Percentiles rank a stretch among this genome's conserved stretches.
Evolutionary conservation across 53 echinoderm and acorn worm genomes (phyloP).

Genomic region (Echinarachnius parma): DNA sequence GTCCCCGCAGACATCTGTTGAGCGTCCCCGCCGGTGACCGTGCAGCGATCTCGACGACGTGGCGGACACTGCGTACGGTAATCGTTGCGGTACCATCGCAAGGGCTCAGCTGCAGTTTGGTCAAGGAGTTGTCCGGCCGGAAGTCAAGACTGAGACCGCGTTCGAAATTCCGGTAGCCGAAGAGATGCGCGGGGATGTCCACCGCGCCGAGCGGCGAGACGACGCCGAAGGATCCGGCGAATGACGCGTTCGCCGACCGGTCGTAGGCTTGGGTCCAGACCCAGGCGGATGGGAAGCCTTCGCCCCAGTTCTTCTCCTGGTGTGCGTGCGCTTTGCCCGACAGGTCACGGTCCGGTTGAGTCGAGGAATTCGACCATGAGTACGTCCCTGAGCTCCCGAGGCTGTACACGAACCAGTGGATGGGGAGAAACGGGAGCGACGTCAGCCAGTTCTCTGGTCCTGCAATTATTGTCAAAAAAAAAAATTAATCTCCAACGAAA

Average conservation of each 20-base stretch:
- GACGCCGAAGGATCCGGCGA: conserved; percentile 67
- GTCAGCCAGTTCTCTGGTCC: conserved; percentile 76
- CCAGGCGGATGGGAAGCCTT: conserved; percentile 73
- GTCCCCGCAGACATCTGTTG: conserved; percentile 64
- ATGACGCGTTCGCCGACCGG: conserved; percentile 24
- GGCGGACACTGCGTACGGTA: conserved; percentile 9
- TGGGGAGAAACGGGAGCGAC: conserved; percentile 56
- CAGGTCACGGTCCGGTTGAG: background rate
- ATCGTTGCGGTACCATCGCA: conserved; percentile 55
- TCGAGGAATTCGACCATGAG: conserved; percentile 51
- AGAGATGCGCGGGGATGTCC: conserved; percentile 56
- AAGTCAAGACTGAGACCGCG: conserved; percentile 55
- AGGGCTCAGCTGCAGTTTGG: conserved; percentile 19
- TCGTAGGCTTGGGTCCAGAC: conserved; percentile 71
- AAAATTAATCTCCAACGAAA: no score
- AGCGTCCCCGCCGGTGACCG: conserved; percentile 41
- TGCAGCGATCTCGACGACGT: conserved; percentile 44
- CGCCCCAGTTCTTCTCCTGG: conserved; percentile 91
- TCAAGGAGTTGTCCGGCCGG: conserved; percentile 54
- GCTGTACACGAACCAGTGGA: conserved; percentile 93
- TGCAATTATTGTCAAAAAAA: conserved; percentile 22
- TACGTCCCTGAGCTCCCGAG: conserved; percentile 56
- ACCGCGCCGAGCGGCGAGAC: conserved; percentile 20
- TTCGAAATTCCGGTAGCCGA: conserved; percentile 66
- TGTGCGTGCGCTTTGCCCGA: conserved; percentile 57